Conservation (phyloP, 2,113 vertebrate species). For the Clarias magur region DNA sequence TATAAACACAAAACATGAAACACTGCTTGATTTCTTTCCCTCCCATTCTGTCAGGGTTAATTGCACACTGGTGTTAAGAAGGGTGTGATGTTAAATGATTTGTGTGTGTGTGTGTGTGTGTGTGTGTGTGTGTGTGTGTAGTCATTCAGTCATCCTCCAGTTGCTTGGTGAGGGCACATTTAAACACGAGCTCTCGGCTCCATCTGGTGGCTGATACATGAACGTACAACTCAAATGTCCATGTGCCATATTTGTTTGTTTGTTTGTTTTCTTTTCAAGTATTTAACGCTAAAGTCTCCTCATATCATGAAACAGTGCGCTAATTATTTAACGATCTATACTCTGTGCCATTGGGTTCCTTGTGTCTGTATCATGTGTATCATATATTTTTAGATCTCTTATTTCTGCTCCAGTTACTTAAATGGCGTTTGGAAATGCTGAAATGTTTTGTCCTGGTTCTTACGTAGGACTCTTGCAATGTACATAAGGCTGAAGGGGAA, state of each 20-base stretch:
- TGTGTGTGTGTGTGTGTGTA: not conserved
- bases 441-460: not conserved
- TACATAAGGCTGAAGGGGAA: not conserved
- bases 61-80: not conserved
- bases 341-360: not conserved
- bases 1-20: not conserved
- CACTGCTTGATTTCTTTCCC: not conserved
- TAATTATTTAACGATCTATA: not conserved
- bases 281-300: not conserved
- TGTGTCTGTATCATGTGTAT: not conserved
- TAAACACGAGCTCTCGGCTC: not conserved
- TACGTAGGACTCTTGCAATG: not conserved
- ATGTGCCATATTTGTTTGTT: not conserved
- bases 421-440: not conserved
- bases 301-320: not conserved
- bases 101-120: slow-evolving; percentile 6
- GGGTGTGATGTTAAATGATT: not conserved
- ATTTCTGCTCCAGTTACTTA: not conserved
- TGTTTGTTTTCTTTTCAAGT: not conserved
- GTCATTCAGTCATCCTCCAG: not conserved
- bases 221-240: not conserved
- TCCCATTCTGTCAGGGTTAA: not conserved
- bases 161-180: not conserved
- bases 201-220: slow-evolving; percentile 1
- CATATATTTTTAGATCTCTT: not conserved